Evolutionary conservation across 2,888 invertebrate genomes (phyloP).

Genomic region (Matsumyia berberina): DNA sequence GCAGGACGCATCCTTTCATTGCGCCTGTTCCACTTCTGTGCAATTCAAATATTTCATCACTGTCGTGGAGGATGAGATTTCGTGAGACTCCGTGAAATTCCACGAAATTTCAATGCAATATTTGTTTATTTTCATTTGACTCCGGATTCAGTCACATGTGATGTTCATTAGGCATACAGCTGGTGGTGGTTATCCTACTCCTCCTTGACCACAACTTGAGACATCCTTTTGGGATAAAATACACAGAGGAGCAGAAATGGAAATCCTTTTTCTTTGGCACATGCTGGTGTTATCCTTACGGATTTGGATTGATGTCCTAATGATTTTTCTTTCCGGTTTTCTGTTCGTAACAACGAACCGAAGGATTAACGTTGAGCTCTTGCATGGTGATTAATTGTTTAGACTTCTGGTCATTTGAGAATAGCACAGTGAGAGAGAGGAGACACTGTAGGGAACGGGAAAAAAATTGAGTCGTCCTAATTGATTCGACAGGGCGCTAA

Average conservation of each 20-base stretch:
- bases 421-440: not conserved
- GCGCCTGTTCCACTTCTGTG: constrained; percentile 7
- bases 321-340: constrained; percentile 72
- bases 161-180: constrained; percentile 63
- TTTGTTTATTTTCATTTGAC: constrained; percentile 73
- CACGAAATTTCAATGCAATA: constrained; percentile 69
- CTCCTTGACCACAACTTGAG: constrained; percentile 73
- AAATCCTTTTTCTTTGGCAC: constrained; percentile 59
- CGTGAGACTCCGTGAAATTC: constrained; percentile 39
- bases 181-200: constrained; percentile 37
- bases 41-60: constrained; percentile 39
- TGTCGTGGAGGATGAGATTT: constrained; percentile 8
- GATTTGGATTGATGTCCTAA: constrained; percentile 50
- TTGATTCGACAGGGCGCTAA: constrained; percentile 67
- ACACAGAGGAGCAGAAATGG: not conserved
- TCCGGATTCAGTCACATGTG: constrained; percentile 60
- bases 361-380: constrained; percentile 40
- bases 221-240: constrained; percentile 27
- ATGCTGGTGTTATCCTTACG: constrained; percentile 66
- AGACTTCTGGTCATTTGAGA: constrained; percentile 60
- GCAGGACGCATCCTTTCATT: constrained; percentile 27
- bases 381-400: constrained; percentile 68
- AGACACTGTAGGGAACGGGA: not conserved
- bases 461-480: constrained; percentile 67
- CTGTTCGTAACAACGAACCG: not conserved